Evolutionary conservation across 2,113 vertebrate species (phyloP).

Genomic region (Chloropsis hardwickii): DNA sequence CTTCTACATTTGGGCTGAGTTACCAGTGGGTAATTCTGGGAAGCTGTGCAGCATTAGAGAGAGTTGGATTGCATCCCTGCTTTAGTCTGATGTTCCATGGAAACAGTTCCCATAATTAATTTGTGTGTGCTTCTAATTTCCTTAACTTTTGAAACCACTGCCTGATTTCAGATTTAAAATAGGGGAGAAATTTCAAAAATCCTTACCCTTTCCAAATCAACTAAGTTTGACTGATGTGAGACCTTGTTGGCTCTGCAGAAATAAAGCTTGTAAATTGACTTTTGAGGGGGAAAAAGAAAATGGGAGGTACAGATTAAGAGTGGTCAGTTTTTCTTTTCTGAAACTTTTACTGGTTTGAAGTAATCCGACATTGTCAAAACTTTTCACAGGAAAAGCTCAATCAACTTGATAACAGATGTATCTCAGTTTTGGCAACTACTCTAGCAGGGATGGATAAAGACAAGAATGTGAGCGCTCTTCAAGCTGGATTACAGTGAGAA

Average conservation of each 20-base stretch:
- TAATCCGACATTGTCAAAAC: neutral
- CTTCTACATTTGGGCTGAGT: neutral
- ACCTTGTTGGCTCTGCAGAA: neutral
- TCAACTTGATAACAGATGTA: conserved; percentile 77
- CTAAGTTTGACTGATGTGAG: neutral
- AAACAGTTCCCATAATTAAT: neutral
- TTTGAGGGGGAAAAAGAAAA: neutral
- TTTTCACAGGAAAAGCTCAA: conserved; percentile 85
- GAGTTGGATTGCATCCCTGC: neutral
- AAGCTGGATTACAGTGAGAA: conserved; percentile 81
- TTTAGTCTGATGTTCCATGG: neutral
- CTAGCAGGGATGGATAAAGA: conserved; percentile 75
- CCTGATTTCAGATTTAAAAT: neutral
- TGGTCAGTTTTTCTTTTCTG: neutral
- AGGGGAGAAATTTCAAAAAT: neutral
- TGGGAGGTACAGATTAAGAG: neutral
- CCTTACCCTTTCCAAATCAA: neutral
- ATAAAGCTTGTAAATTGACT: neutral
- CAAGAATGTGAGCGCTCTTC: conserved; percentile 79
- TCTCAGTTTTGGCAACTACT: conserved; percentile 80
- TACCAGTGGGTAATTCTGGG: accelerated
- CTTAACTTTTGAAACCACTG: neutral
- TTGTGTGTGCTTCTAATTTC: neutral
- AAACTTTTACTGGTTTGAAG: neutral
- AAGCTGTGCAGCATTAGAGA: neutral